Base-by-base conservation (phyloP, 2,113 vertebrate species). In the Seriola aureovittata region DNA sequence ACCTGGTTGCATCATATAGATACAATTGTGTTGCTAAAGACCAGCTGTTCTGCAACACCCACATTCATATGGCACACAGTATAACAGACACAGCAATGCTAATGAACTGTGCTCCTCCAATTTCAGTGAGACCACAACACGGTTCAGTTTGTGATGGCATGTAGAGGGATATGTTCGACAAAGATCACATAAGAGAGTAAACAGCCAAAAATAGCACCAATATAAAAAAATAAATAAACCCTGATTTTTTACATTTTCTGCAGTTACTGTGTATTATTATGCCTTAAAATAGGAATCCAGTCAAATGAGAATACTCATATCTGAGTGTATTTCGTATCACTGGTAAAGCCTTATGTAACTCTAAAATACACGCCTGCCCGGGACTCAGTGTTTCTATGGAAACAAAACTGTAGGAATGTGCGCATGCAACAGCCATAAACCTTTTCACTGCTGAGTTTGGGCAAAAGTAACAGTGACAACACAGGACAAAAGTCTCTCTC, bases 321-420 rank as follows among this genome's bases (percentile, higher is more conserved):
- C 52, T 69, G 83, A 84, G 92, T 87, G 88, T 85, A 71, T 89
- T 85, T 88, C 59, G 59, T 91, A 81, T 89, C 89, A 85, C 85
- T 88, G 91, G 70, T 72, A 89, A 88, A 91, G 77, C 87, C 90
- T 95, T 95, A 94, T 91, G 92, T 94, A 94, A 94, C 91, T 81
- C 52, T 63, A 90, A 88, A 93, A 93, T 52, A 89, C 88, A 90
- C 59, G 89, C 87, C 91, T 91, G 92, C 90, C 90, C 25, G 72
- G 86, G 83, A 91, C 81, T 88, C 90, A 71, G 90, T 85, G 94
- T 95, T 95, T 93, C 94, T 94, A 95, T 95, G 93, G 94, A 94
- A 94, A 95, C 94, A 91, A 91, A 92, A 90, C 88, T 92, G 91
- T 91, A 85, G 75, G 71, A 91, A 91, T 90, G 74, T 89, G 89